These are phyloP conservation scores for Anniella stebbinsi DNA, from an alignment of 2,797 vertebrate species.

Conservation along the genomic window DNA sequence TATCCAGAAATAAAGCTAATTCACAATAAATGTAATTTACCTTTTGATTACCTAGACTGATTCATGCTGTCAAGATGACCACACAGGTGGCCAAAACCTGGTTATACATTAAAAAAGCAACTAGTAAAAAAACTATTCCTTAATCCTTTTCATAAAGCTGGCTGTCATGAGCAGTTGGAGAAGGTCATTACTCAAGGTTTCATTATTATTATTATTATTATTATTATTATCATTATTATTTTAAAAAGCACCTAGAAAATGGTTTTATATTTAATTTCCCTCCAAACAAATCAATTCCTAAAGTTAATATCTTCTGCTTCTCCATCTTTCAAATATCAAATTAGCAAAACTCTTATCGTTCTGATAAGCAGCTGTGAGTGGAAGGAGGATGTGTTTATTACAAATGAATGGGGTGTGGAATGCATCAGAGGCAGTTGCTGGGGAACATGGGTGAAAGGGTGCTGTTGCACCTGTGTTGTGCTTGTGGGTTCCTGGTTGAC, in stretches of 20 bases:
- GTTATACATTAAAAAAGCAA: neutral
- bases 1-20: constrained; percentile 7
- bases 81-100: neutral
- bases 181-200: neutral
- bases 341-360: neutral
- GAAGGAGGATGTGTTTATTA: neutral
- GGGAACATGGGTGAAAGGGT: no score
- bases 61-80: constrained; percentile 20
- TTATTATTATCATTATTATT: no score
- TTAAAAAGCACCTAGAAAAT: neutral
- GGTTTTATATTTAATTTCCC: neutral
- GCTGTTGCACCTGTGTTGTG: no score
- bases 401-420: neutral
- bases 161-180: neutral
- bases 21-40: constrained; percentile 30
- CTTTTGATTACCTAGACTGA: constrained; percentile 13
- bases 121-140: no score
- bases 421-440: no score
- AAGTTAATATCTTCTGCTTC: neutral
- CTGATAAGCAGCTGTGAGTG: neutral
- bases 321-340: neutral
- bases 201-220: no score
- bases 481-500: no score
- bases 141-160: neutral
- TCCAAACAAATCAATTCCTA: neutral